Base-by-base conservation (phyloP, 2,888 invertebrate genomes). In the Unio pictorum region DNA sequence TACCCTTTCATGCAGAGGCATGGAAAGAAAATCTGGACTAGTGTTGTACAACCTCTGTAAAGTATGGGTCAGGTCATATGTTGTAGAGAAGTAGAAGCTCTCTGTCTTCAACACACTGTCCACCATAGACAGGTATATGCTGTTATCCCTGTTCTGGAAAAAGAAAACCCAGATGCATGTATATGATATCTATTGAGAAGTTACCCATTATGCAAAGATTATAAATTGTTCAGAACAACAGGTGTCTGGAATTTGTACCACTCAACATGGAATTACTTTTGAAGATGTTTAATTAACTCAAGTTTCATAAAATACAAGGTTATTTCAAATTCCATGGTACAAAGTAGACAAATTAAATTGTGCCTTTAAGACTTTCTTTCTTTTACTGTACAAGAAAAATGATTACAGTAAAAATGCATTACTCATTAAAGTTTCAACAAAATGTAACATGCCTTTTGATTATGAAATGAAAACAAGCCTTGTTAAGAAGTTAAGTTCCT, bases 31-130 rank as follows among this genome's bases (percentile, higher is more conserved):
- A 80, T 96, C 95, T 0, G 95, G 94, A 0, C 95, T 93, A 67
- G 95, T 95, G 67, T 94, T 94, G 70, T 86, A 73, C 77, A 97
- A 91, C 76, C 97, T 92, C 90, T 99, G 98, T 89, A 97, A 92
- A 0, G 96, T 93, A 90, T 98, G 97, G 34, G 96, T 96, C 68
- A 99, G 91, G 91, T 99, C 99, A 87, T 96, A 96, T 1, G 95
- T 94, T 84, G 96, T 95, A 23, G 97, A 98, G 91, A 96, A 99
- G 91, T 98, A 99, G 83, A 95, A 95, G 84, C 94, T 93, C 1
- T 96, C 96, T 1, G 95, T 95, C 58, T 94, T 93, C 67, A 99
- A 91, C 0, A 96, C 94, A 71, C 92, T 92, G 71, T 95, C 94
- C 18, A 99, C 87, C 96, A 99, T 95, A 8, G 93, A 92, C 84